phyloP scores from a whole-genome alignment of 1,140 invertebrate genomes.

The Drosophila navojoa region DNA sequence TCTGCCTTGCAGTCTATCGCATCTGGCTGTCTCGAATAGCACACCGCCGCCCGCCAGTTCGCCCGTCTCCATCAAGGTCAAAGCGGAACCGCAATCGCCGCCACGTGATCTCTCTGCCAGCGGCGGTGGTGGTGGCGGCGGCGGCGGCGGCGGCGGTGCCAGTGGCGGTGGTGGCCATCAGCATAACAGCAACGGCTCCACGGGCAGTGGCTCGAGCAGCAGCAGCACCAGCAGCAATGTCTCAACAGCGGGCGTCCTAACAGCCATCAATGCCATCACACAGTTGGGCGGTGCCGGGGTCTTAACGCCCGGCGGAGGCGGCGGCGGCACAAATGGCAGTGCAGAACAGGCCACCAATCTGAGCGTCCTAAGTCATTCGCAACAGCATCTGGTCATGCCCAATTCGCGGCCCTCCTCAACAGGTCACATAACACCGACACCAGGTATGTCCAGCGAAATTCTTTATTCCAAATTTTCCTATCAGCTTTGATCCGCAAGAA shows the following conservation, averaged over 20 bases:
- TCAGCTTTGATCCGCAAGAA: slow-evolving; percentile 20
- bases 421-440: slow-evolving; percentile 87
- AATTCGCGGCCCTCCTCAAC: slow-evolving; percentile 85
- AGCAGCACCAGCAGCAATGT: slow-evolving; percentile 83
- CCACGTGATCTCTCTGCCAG: slow-evolving; percentile 87
- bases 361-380: slow-evolving; percentile 82
- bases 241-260: slow-evolving; percentile 38
- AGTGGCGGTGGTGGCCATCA: slow-evolving; percentile 63
- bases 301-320: slow-evolving; percentile 71
- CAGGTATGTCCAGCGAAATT: slow-evolving; percentile 73
- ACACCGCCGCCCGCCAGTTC: slow-evolving; percentile 93
- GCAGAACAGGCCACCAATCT: slow-evolving; percentile 84
- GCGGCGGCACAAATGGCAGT: slow-evolving; percentile 83
- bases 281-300: slow-evolving; percentile 63
- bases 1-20: slow-evolving; percentile 87
- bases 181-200: slow-evolving; percentile 76
- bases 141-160: slow-evolving; percentile 30
- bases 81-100: slow-evolving; percentile 97
- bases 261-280: slow-evolving; percentile 57
- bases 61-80: slow-evolving; percentile 94
- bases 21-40: slow-evolving; percentile 91
- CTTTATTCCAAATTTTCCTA: neutral
- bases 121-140: slow-evolving; percentile 53
- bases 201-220: slow-evolving; percentile 65
- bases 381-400: slow-evolving; percentile 84